phyloP scores from a whole-genome alignment of 2,797 vertebrate genomes.

The Microchirus variegatus region DNA sequence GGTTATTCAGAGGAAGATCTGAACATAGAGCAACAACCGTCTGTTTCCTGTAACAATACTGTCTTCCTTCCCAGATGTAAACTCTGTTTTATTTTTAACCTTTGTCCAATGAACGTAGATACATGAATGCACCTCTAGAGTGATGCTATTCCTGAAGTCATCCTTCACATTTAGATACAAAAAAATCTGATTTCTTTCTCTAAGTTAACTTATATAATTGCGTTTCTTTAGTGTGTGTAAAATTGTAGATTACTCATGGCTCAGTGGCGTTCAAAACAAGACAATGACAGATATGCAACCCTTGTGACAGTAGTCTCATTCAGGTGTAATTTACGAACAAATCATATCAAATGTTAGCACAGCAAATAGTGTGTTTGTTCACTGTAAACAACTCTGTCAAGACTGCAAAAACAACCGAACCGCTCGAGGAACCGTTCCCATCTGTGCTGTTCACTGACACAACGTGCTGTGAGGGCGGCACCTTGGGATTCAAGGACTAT shows the following conservation, averaged over 20 bases:
- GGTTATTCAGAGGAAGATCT: constrained; percentile 1
- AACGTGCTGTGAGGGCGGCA: constrained; percentile 7
- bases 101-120: background rate
- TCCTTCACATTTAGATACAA: background rate
- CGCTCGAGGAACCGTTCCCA: constrained; percentile 3
- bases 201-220: background rate
- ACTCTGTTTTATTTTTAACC: background rate
- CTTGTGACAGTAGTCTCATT: constrained; percentile 21
- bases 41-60: too few relatives aligned
- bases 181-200: background rate
- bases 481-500: constrained; percentile 15
- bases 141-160: background rate
- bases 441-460: constrained; percentile 14
- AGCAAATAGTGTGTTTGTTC: constrained; percentile 56
- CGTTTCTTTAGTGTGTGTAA: too few relatives aligned
- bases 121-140: background rate
- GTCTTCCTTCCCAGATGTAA: too few relatives aligned
- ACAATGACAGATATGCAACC: constrained; percentile 29
- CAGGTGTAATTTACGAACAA: constrained; percentile 59
- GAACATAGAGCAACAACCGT: too few relatives aligned
- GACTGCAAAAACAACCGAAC: constrained; percentile 46
- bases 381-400: constrained; percentile 70
- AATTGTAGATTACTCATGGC: constrained; percentile 16
- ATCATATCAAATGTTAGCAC: constrained; percentile 64
- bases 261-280: constrained; percentile 37